Percentiles rank a stretch among this genome's conserved stretches.
Conservation (phyloP, 2,888 invertebrate genomes). For the Cantharis lateralis region DNA sequence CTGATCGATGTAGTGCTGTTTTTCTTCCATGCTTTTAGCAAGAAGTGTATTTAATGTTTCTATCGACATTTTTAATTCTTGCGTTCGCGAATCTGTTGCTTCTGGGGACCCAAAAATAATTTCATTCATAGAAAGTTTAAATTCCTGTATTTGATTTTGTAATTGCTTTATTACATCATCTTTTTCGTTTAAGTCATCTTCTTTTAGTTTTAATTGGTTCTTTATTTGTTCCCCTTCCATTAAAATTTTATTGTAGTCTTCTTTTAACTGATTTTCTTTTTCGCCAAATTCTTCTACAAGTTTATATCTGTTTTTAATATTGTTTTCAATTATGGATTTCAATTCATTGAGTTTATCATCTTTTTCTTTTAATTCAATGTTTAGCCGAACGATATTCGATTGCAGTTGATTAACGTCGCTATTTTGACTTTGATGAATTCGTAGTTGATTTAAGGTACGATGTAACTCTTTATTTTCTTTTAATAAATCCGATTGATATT, state of each 20-base stretch:
- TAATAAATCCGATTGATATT: background rate
- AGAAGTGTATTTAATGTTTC: slow-evolving; percentile 18
- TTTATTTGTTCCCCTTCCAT: background rate
- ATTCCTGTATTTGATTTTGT: background rate
- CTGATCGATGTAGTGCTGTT: slow-evolving; percentile 2
- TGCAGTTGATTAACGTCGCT: background rate
- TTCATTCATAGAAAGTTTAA: background rate
- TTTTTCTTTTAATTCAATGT: background rate
- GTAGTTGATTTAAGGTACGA: background rate
- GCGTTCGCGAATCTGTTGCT: background rate
- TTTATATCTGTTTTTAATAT: background rate
- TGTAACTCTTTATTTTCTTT: background rate
- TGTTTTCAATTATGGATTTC: background rate
- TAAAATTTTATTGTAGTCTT: background rate
- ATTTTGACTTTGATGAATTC: background rate
- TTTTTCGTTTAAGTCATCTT: background rate
- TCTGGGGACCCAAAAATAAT: background rate
- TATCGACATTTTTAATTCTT: slow-evolving; percentile 17
- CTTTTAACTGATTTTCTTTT: background rate
- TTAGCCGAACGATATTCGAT: background rate
- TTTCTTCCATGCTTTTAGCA: slow-evolving; percentile 2
- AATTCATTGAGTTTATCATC: background rate
- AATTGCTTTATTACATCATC: background rate
- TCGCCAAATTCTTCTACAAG: background rate
- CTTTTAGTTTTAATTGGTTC: background rate